Evolutionary conservation across 2,797 vertebrate species (phyloP).

Genomic region (Telmatherina bonti): DNA sequence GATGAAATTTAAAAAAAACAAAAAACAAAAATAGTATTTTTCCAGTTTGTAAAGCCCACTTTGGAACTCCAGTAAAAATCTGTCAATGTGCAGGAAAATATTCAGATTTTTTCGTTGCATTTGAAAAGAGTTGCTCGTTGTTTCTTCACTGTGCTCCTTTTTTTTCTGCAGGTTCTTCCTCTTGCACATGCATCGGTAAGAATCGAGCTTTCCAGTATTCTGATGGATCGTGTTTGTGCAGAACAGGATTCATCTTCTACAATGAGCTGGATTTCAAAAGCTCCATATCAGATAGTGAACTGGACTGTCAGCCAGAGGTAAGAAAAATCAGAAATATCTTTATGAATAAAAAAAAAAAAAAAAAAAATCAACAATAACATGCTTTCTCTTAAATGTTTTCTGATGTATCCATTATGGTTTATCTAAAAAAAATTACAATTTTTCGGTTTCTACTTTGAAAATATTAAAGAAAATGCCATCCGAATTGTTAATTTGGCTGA

Average conservation of each 20-base stretch:
- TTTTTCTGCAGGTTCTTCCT: slow-evolving; percentile 83
- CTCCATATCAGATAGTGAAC: slow-evolving; percentile 81
- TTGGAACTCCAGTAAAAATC: neutral
- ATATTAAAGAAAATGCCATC: neutral
- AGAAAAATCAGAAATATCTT: slow-evolving; percentile 24
- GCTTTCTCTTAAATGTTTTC: neutral
- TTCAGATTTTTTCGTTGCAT: too few species aligned
- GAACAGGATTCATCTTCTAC: slow-evolving; percentile 89
- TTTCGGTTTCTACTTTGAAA: neutral
- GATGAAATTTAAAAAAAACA: too few species aligned
- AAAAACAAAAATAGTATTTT: neutral
- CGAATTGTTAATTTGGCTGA: neutral
- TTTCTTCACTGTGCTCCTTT: neutral
- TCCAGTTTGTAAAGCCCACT: too few species aligned
- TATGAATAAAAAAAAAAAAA: neutral
- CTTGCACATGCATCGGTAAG: slow-evolving; percentile 87
- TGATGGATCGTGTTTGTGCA: slow-evolving; percentile 92
- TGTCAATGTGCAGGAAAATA: neutral
- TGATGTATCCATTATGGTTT: neutral
- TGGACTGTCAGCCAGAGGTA: slow-evolving; percentile 93
- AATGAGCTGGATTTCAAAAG: slow-evolving; percentile 85
- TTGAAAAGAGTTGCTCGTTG: too few species aligned
- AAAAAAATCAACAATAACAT: neutral
- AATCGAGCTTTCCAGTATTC: slow-evolving; percentile 93
- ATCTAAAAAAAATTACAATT: too few species aligned